These are phyloP conservation scores for Acipenser ruthenus DNA, from an alignment of 2,797 vertebrate species.

Conservation along the genomic window DNA sequence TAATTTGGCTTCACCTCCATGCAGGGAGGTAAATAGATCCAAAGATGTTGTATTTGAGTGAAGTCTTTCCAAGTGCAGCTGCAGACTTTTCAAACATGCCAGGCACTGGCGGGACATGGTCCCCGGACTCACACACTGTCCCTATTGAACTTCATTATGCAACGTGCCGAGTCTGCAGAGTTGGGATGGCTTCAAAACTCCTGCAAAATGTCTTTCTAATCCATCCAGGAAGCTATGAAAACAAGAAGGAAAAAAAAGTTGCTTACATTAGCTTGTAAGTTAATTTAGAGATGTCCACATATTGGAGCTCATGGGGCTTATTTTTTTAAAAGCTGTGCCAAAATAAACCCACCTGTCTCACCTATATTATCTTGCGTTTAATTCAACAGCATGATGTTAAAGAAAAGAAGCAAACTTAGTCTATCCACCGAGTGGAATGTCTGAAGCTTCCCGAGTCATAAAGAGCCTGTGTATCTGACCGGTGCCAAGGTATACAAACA, in stretches of 20 bases:
- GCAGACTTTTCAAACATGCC: constrained; percentile 17
- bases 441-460: constrained; percentile 12
- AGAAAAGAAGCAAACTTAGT: constrained; percentile 21
- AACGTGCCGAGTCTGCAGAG: not conserved
- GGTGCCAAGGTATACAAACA: constrained; percentile 6
- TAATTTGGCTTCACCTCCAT: constrained; percentile 29
- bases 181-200: constrained; percentile 3
- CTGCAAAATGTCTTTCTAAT: not conserved
- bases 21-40: constrained; percentile 24
- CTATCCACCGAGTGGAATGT: constrained; percentile 13
- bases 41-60: constrained; percentile 24
- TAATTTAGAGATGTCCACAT: not conserved
- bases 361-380: constrained; percentile 16
- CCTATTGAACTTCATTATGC: not conserved
- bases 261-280: not conserved
- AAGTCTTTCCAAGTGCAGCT: constrained; percentile 18
- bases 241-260: constrained; percentile 4
- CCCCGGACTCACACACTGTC: not conserved
- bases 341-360: constrained; percentile 29
- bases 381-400: constrained; percentile 25
- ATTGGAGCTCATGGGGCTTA: constrained; percentile 23
- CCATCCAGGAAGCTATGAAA: not conserved
- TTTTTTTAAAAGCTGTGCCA: constrained; percentile 20
- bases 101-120: constrained; percentile 3
- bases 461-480: not conserved